Conservation (phyloP, 2,113 vertebrate genomes). For the Hirundichthys speculiger region DNA sequence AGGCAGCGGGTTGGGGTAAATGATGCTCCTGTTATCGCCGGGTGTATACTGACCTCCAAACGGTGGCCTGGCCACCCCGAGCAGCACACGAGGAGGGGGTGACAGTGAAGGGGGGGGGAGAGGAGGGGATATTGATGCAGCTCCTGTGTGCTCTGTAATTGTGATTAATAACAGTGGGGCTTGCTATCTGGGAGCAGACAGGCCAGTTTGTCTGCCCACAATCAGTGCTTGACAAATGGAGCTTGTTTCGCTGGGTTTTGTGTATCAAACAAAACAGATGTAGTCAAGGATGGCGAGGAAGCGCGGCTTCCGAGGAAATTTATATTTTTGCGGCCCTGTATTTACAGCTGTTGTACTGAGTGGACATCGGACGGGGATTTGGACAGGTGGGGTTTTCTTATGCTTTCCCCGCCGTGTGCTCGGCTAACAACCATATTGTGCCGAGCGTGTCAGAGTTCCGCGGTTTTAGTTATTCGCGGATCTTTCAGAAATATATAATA, state of each 20-base stretch:
- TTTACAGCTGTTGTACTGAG: constrained; percentile 62
- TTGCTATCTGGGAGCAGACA: constrained; percentile 94
- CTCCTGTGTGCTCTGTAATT: constrained; percentile 92
- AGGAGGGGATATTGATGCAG: constrained; percentile 85
- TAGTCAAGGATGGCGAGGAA: constrained; percentile 91
- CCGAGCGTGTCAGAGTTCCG: no score
- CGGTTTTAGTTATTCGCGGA: no score
- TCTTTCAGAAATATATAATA: no score
- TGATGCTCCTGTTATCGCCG: constrained; percentile 74
- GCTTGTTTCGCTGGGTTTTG: constrained; percentile 91
- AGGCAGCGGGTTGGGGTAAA: constrained; percentile 77
- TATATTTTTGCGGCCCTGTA: constrained; percentile 85
- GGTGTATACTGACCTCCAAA: constrained; percentile 88
- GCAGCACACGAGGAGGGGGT: constrained; percentile 70
- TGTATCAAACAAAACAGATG: constrained; percentile 98
- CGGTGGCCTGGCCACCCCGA: constrained; percentile 78
- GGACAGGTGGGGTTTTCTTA: constrained; percentile 12
- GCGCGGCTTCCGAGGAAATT: constrained; percentile 85
- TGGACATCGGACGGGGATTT: constrained; percentile 40
- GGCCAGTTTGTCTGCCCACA: constrained; percentile 95
- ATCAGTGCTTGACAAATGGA: constrained; percentile 97
- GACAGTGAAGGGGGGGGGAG: constrained; percentile 56
- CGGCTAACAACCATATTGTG: no score
- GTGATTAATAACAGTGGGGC: constrained; percentile 97
- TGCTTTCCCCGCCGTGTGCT: constrained; percentile 5